Conservation (phyloP, 2,888 invertebrate genomes). For the Eupithecia pulchellata region DNA sequence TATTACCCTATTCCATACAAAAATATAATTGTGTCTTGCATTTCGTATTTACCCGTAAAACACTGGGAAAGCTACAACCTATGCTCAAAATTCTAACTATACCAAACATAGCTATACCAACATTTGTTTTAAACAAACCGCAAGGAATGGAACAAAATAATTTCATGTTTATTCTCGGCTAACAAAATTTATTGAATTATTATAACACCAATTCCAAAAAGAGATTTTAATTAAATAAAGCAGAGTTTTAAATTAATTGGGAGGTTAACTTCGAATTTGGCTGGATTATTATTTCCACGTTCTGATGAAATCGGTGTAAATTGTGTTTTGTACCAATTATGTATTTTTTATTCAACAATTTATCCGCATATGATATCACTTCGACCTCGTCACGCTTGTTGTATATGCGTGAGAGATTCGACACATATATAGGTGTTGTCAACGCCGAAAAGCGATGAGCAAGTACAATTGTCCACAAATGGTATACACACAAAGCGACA, state of each 20-base stretch:
- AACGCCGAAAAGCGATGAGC: background rate
- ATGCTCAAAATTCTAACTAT: no score
- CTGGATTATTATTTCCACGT: background rate
- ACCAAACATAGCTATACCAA: no score
- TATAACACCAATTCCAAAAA: background rate
- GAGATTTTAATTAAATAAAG: background rate
- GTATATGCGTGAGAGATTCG: background rate
- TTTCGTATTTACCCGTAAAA: background rate
- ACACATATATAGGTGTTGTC: background rate
- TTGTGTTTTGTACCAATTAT: background rate
- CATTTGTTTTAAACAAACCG: background rate
- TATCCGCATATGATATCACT: slow-evolving; percentile 6
- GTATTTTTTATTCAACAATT: background rate
- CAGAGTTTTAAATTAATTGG: background rate
- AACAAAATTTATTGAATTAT: background rate
- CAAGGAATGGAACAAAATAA: no score
- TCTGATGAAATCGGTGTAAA: background rate
- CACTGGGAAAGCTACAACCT: background rate
- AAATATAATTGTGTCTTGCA: background rate
- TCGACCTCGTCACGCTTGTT: slow-evolving; percentile 6
- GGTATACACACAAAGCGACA: background rate
- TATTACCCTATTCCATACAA: background rate
- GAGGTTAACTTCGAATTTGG: background rate
- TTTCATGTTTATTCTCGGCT: no score
- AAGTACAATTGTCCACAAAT: background rate